Conservation (phyloP, 1,140 invertebrate species). For the Eupristina koningsbergeri region DNA sequence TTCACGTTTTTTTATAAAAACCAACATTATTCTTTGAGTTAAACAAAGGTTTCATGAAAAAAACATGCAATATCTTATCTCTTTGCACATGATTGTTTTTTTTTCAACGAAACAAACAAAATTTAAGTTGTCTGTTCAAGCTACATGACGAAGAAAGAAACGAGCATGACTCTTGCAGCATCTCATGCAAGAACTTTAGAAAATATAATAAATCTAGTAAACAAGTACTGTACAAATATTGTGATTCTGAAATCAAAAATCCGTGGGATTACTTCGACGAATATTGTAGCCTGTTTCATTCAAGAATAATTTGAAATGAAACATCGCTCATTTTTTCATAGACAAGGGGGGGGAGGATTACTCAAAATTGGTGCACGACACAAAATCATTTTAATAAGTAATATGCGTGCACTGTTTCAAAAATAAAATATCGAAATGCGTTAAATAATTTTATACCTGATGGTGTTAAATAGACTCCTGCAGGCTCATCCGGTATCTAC, state of each 20-base stretch:
- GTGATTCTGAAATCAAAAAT: slow-evolving; percentile 45
- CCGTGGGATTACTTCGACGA: slow-evolving; percentile 41
- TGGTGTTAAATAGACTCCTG: slow-evolving; percentile 26
- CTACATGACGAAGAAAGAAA: slow-evolving; percentile 44
- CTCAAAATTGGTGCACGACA: slow-evolving; percentile 32
- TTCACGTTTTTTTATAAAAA: slow-evolving; percentile 39
- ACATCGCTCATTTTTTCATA: slow-evolving; percentile 26
- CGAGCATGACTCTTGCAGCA: slow-evolving; percentile 23
- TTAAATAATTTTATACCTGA: slow-evolving; percentile 36
- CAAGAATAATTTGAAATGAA: slow-evolving; percentile 44
- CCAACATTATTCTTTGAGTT: not conserved
- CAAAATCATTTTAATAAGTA: slow-evolving; percentile 22
- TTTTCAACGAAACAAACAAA: slow-evolving; percentile 31
- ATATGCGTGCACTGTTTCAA: slow-evolving; percentile 30
- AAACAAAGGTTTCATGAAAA: slow-evolving; percentile 16
- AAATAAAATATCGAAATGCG: slow-evolving; percentile 43
- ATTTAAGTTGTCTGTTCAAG: slow-evolving; percentile 25
- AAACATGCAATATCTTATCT: slow-evolving; percentile 25
- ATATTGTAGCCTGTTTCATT: slow-evolving; percentile 33
- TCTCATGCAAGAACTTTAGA: slow-evolving; percentile 34
- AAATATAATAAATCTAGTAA: slow-evolving; percentile 41
- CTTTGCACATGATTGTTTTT: slow-evolving; percentile 5
- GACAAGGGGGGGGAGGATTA: slow-evolving; percentile 7
- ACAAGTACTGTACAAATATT: slow-evolving; percentile 35
- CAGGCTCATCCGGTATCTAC: slow-evolving; percentile 31